Evolutionary conservation across 2,888 invertebrate genomes (phyloP), one percentile per base, ranked within the genome.

Genomic region (Camptogramma bilineatum): DNA sequence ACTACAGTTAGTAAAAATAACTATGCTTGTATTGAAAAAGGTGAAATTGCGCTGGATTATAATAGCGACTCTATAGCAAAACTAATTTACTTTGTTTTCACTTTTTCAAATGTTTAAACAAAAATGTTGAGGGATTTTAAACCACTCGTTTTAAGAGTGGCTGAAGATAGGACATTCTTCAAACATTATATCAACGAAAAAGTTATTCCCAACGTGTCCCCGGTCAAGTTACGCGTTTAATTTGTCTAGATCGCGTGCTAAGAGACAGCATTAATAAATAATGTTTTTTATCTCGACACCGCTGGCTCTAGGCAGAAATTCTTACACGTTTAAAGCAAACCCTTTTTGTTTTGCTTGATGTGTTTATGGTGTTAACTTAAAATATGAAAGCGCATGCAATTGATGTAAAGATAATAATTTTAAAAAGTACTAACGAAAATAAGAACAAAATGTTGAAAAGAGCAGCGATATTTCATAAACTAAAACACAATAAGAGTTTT

Each of bases 241-340:
- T 92, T 92, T 90, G 90, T 92, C 89, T 87, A 90, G 88, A 89
- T 89, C 85, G 89, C 90, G 85, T 90, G 88, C 85, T 82, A 80
- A 77, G 78, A 77, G 85, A 85, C 87, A 85, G 80, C 77, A 70
- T 81, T 80, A 79, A 90, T 93, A 91, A 93, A 91, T 91, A 90
- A 87, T 84, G 85, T 85, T 85, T 87, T 86, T 90, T 90, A 91
- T 91, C 91, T 91, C 77, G 73, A 83, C 85, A 88, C 86, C 85
- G 78, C 70, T 75, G 75, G 82, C 84, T 85, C 83, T 83, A 82
- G 85, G 87, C 85, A 88, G 85, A 86, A 90, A 91, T 92, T 90
- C 91, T 87, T 90, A 84, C 92, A 87, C 91, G 92, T 91, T 81
- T 85, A 86, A 88, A 88, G 81, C 78, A 79, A 83, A 77, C 79